phyloP scores from a whole-genome alignment of 1,140 invertebrate genomes.

The Apocrypta bakeri region DNA sequence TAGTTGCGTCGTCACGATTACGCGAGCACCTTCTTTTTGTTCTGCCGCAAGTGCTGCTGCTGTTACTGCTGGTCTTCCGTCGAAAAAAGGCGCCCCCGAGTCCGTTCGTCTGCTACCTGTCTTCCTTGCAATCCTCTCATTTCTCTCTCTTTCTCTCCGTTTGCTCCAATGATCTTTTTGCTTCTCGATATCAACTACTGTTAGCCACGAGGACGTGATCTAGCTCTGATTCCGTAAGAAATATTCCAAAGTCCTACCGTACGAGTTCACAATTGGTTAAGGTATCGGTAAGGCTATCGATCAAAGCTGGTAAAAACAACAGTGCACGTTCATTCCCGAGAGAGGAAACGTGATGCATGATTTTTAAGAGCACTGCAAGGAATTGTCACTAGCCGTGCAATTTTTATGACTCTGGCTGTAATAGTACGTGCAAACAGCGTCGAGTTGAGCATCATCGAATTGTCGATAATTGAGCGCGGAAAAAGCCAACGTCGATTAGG shows the following conservation, averaged over 20 bases:
- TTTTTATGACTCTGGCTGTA: too few relatives aligned
- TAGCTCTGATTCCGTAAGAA: background rate
- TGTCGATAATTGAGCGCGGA: slow-evolving; percentile 21
- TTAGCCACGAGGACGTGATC: slow-evolving; percentile 12
- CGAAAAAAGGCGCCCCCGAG: slow-evolving; percentile 57
- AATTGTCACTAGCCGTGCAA: too few relatives aligned
- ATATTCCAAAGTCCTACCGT: background rate
- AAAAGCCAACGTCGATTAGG: slow-evolving; percentile 15
- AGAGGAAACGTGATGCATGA: too few relatives aligned
- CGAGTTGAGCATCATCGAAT: background rate
- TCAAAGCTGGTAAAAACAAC: background rate
- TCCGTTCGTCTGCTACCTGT: slow-evolving; percentile 35
- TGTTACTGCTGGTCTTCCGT: background rate
- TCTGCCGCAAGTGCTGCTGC: slow-evolving; percentile 19
- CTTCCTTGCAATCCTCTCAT: slow-evolving; percentile 1
- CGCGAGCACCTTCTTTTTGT: slow-evolving; percentile 60
- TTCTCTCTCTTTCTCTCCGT: too few relatives aligned
- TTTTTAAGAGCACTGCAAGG: background rate
- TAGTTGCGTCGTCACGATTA: slow-evolving; percentile 72
- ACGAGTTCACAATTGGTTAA: background rate
- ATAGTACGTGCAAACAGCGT: too few relatives aligned
- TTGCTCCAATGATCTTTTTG: too few relatives aligned
- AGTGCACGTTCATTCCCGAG: too few relatives aligned
- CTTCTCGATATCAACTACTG: slow-evolving; percentile 7
- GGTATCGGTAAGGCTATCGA: background rate